Evolutionary conservation across 2,797 vertebrate species (phyloP), one percentile per base, ranked within the genome.

Genomic region (Helarctos malayanus): DNA sequence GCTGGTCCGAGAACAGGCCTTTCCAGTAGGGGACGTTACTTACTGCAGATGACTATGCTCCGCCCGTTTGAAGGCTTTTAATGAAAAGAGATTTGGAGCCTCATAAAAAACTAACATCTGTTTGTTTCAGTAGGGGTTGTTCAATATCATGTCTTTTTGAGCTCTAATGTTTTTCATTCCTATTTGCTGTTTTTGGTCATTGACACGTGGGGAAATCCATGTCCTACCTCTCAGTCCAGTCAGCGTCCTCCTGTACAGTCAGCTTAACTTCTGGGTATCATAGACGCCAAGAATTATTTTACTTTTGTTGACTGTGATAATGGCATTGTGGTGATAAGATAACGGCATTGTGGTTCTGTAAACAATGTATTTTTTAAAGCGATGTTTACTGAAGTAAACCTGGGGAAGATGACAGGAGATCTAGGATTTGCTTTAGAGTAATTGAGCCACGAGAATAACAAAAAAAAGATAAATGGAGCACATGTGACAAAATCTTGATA

Each of bases 341-440:
- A 80, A 69, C 29, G 25, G 21, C 63, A 27, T 80, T 87, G 61
- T 87, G 16, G 11, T 57, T 75, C 27, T 86, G 9, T 94, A 71
- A 84, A 73, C 56, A 38, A n/a, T 54, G 7, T 81, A 52, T 29
- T 47, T 56, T 81, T 49, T 38, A 81, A 27, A 95, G 63, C 32
- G 45, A 38, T 79, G 14, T 14, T 49, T 85, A 65, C 29, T 91
- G 32, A 86, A 27, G 10, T 96, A 16, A 81, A 9, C 89, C 1
- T 57, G 9, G 68, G 23, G 49, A 49, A 80, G 94, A 76, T 90
- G 18, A 41, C 15, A 68, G 19, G 49, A 57, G 32, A 91, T 69
- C 59, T 93, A 91, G 32, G 35, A 71, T 76, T 82, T 92, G 32
- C 68, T 90, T 94, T 94, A 88, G 47, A 85, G 76, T 75, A 93